These are phyloP conservation scores for Cassiopea andromeda DNA, from an alignment of 30 jellyfish, hydroid and myxozoan species.

Conservation along the genomic window DNA sequence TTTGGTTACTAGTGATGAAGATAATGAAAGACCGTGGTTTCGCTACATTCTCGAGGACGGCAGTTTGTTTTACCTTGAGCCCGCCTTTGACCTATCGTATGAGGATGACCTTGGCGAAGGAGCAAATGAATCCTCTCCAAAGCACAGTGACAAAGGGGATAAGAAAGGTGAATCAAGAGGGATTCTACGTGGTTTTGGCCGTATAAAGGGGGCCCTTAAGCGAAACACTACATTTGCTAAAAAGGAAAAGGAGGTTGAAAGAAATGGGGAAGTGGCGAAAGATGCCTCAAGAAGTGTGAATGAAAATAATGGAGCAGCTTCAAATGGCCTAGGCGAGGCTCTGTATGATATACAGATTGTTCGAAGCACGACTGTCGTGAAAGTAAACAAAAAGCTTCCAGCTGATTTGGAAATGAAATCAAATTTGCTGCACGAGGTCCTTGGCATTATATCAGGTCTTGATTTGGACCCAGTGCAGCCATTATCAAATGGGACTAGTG, in stretches of 20 bases:
- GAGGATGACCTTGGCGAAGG: conserved; percentile 25
- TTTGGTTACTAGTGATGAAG: conserved; percentile 55
- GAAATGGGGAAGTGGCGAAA: conserved; percentile 3
- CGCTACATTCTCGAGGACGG: conserved; percentile 83
- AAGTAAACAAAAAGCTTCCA: conserved; percentile 52
- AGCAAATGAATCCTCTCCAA: conserved; percentile 17
- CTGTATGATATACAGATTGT: conserved; percentile 31
- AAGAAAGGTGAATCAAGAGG: conserved; percentile 60
- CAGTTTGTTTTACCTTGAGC: conserved; percentile 75
- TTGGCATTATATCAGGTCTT: conserved; percentile 92
- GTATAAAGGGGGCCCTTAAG: conserved; percentile 73
- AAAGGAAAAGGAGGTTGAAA: conserved; percentile 57
- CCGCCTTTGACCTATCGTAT: conserved; percentile 30
- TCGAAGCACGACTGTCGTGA: conserved; percentile 53
- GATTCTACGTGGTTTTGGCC: conserved; percentile 64
- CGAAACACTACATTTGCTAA: conserved; percentile 67
- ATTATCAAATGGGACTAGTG: background rate
- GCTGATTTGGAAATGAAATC: conserved; percentile 26
- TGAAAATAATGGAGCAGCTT: conserved; percentile 20
- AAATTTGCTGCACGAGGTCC: conserved; percentile 66
- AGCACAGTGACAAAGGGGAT: conserved; percentile 6
- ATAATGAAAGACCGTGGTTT: conserved; percentile 85
- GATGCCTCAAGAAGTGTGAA: background rate
- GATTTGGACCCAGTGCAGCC: conserved; percentile 87
- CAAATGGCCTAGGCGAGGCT: conserved; percentile 6